Evolutionary conservation across 2,888 invertebrate genomes (phyloP).

Genomic region (Cotesia congregata): DNA sequence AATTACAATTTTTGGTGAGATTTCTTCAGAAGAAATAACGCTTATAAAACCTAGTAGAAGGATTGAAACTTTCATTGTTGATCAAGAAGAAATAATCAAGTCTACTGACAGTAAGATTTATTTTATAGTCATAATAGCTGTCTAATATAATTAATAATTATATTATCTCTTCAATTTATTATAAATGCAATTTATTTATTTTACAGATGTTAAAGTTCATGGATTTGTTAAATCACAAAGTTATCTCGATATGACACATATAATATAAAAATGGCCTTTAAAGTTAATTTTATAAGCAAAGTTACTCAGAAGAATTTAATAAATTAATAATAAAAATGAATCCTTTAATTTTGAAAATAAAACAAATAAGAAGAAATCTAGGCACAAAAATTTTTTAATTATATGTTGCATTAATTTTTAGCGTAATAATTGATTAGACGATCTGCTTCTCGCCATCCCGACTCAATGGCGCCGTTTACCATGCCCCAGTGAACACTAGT

Average conservation of each 20-base stretch:
- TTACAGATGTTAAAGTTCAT: no score
- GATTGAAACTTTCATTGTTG: not conserved
- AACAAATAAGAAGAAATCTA: no score
- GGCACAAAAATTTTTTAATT: no score
- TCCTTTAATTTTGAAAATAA: no score
- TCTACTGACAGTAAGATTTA: not conserved
- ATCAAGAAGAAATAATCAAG: no score
- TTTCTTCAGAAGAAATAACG: not conserved
- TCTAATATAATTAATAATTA: not conserved
- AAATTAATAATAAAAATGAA: no score
- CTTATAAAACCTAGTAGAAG: not conserved
- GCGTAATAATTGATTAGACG: constrained; percentile 68
- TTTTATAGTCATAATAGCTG: not conserved
- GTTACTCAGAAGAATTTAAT: no score
- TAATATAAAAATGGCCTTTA: no score
- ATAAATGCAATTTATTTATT: not conserved
- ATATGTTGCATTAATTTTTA: not conserved
- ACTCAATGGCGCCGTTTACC: constrained; percentile 80
- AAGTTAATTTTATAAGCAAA: no score
- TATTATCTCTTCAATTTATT: not conserved
- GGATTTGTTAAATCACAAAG: no score
- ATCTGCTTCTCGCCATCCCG: constrained; percentile 80
- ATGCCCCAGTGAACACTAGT: constrained; percentile 75
- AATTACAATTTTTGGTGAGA: constrained; percentile 67
- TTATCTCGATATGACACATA: no score